A percentile compares a stretch with the other conserved stretches of the same genome.
Evolutionary conservation across 2,888 invertebrate genomes (phyloP).

Genomic region (Malachius bipustulatus): DNA sequence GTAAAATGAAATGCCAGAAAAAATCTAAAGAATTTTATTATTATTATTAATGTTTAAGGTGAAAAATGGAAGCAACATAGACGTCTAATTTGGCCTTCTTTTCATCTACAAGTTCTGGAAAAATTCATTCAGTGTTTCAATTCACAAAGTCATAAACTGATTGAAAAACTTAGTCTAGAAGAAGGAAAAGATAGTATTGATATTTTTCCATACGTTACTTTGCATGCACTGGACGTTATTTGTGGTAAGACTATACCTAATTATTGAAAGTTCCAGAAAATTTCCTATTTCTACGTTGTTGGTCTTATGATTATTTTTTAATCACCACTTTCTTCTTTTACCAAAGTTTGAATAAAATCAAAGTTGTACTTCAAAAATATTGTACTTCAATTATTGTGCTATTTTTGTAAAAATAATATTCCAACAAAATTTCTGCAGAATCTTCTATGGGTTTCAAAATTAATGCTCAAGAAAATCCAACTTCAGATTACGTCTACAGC

Average conservation of each 20-base stretch:
- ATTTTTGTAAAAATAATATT: no score
- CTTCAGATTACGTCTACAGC: not conserved
- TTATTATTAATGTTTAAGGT: constrained; percentile 14
- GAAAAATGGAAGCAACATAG: constrained; percentile 16
- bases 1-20: constrained; percentile 10
- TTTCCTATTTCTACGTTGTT: no score
- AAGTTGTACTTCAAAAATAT: no score
- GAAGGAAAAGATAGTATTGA: constrained; percentile 17
- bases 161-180: constrained; percentile 14
- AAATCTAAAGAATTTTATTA: constrained; percentile 1
- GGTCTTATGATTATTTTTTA: no score
- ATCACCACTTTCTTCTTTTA: no score
- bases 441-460: not conserved
- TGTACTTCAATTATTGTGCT: no score
- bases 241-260: no score
- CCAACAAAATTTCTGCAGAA: no score
- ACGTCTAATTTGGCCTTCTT: constrained; percentile 17
- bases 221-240: constrained; percentile 20
- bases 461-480: not conserved
- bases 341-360: no score
- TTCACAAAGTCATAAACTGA: constrained; percentile 12
- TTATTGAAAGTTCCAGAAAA: no score
- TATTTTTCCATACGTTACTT: constrained; percentile 20
- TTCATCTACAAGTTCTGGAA: constrained; percentile 19
- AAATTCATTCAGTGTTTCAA: constrained; percentile 16